Percentiles rank a stretch among this genome's conserved stretches.
These are phyloP conservation scores for Drosophila kokeensis DNA, from an alignment of 2,888 invertebrate species.

Conservation along the genomic window DNA sequence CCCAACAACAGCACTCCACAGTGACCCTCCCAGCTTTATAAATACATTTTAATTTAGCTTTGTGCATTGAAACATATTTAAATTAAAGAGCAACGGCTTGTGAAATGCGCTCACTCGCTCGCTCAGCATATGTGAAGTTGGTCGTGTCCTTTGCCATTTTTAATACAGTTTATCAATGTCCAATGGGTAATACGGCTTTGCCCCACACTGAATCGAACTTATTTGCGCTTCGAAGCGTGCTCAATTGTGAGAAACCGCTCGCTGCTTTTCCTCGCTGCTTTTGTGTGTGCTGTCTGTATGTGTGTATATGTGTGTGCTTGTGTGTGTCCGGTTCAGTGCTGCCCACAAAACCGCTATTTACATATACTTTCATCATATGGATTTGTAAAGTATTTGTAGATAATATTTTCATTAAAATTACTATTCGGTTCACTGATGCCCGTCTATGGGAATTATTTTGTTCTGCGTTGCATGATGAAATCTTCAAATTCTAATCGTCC, in stretches of 20 bases:
- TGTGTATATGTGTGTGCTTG: neutral
- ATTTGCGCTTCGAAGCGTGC: slow-evolving; percentile 74
- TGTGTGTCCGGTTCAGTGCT: slow-evolving; percentile 2
- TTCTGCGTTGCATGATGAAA: neutral
- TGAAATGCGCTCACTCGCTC: slow-evolving; percentile 73
- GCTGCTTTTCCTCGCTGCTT: slow-evolving; percentile 6
- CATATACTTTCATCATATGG: neutral
- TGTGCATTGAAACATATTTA: slow-evolving; percentile 81
- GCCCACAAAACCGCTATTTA: slow-evolving; percentile 1
- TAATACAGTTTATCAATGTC: slow-evolving; percentile 74
- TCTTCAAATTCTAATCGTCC: neutral
- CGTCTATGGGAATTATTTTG: neutral
- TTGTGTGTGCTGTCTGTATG: neutral
- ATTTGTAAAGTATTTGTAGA: neutral
- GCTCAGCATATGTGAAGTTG: slow-evolving; percentile 37
- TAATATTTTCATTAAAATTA: slow-evolving; percentile 1
- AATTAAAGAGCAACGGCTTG: slow-evolving; percentile 79
- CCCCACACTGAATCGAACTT: slow-evolving; percentile 40
- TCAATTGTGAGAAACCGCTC: slow-evolving; percentile 54
- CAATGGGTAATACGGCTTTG: slow-evolving; percentile 48
- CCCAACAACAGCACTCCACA: neutral
- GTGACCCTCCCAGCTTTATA: slow-evolving; percentile 45
- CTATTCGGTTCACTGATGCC: neutral
- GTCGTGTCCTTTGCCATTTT: slow-evolving; percentile 54
- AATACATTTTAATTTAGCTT: slow-evolving; percentile 79